Conservation (phyloP, 1,140 invertebrate species). For the Homalodisca vitripennis region DNA sequence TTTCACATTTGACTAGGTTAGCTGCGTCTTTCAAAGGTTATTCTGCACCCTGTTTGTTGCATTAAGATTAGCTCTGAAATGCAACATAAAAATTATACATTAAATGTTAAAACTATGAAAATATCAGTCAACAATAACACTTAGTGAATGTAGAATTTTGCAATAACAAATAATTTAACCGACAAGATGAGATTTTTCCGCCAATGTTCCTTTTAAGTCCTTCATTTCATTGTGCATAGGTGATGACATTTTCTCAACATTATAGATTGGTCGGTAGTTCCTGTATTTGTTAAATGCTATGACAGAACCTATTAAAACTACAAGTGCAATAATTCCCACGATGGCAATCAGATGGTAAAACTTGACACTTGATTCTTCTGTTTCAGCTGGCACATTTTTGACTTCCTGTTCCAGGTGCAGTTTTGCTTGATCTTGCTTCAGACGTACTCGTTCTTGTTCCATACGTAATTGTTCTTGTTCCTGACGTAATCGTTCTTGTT, state of each 20-base stretch:
- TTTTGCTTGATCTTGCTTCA: background rate
- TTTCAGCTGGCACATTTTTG: too few species aligned
- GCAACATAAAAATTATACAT: too few species aligned
- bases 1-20: too few species aligned
- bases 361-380: background rate
- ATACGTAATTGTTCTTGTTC: background rate
- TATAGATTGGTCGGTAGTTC: constrained; percentile 15
- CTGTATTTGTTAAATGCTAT: constrained; percentile 19
- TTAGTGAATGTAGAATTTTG: too few species aligned
- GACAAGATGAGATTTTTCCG: constrained; percentile 9
- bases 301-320: background rate
- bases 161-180: too few species aligned
- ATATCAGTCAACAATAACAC: too few species aligned
- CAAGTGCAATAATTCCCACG: background rate
- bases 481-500: background rate
- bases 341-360: background rate
- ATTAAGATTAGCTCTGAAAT: too few species aligned
- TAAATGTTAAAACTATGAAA: too few species aligned
- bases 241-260: constrained; percentile 18
- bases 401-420: background rate
- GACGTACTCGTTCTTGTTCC: background rate
- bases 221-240: constrained; percentile 5
- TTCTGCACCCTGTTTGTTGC: too few species aligned
- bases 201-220: background rate
- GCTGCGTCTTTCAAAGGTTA: too few species aligned